Evolutionary conservation across 2,888 invertebrate species (phyloP).

Genomic region (Tinea pellionella): DNA sequence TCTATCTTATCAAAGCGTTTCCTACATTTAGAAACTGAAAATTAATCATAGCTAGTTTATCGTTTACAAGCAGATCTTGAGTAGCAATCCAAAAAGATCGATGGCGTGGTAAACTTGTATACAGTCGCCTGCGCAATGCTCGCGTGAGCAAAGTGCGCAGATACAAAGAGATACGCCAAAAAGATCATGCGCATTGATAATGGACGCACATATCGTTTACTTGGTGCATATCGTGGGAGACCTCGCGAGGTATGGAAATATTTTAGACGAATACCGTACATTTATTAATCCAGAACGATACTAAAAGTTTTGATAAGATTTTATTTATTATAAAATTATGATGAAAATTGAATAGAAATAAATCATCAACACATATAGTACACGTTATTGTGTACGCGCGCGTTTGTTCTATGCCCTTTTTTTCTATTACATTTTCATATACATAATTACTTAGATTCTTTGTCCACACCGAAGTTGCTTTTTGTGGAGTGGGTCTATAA

Average conservation of each 20-base stretch:
- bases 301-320: too few species aligned
- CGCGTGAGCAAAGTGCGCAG: slow-evolving; percentile 22
- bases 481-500: too few species aligned
- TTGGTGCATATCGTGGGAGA: slow-evolving; percentile 42
- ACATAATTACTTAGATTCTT: too few species aligned
- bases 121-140: not conserved
- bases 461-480: too few species aligned
- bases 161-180: slow-evolving; percentile 48
- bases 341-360: too few species aligned
- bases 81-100: slow-evolving; percentile 27
- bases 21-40: slow-evolving; percentile 28
- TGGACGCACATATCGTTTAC: slow-evolving; percentile 54
- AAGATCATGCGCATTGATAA: slow-evolving; percentile 57
- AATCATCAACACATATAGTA: too few species aligned
- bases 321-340: too few species aligned
- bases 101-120: slow-evolving; percentile 29
- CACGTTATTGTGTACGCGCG: too few species aligned
- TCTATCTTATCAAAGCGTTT: slow-evolving; percentile 14
- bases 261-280: slow-evolving; percentile 2
- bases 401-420: too few species aligned
- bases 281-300: not conserved
- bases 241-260: slow-evolving; percentile 19
- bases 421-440: too few species aligned
- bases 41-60: slow-evolving; percentile 42
- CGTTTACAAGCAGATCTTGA: slow-evolving; percentile 34